Evolutionary conservation across 2,888 invertebrate genomes (phyloP).

Genomic region (Apamea monoglypha): DNA sequence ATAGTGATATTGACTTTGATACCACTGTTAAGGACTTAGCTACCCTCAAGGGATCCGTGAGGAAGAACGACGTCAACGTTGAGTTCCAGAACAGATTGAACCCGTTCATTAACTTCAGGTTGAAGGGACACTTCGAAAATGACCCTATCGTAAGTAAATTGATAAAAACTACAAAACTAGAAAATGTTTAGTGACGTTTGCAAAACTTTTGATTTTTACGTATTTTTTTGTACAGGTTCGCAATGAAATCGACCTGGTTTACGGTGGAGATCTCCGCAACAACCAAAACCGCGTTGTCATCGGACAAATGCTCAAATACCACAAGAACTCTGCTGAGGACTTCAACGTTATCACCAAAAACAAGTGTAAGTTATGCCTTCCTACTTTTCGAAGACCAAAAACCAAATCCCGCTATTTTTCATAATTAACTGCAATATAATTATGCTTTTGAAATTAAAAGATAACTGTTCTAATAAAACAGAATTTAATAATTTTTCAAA

Average conservation of each 20-base stretch:
- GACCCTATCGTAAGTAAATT: slow-evolving; percentile 79
- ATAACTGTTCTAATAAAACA: neutral
- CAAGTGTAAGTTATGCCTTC: slow-evolving; percentile 77
- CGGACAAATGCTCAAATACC: slow-evolving; percentile 82
- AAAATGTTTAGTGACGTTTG: neutral
- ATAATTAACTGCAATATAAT: neutral
- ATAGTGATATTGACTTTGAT: slow-evolving; percentile 84
- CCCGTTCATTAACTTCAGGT: slow-evolving; percentile 90
- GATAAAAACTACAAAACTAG: neutral
- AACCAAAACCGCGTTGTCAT: slow-evolving; percentile 89
- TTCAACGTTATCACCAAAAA: slow-evolving; percentile 89
- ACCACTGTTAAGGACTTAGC: slow-evolving; percentile 87
- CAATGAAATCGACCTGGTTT: slow-evolving; percentile 90
- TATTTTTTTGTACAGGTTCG: slow-evolving; percentile 71
- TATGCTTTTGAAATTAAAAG: neutral
- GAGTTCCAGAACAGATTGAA: slow-evolving; percentile 91
- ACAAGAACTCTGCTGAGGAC: slow-evolving; percentile 78
- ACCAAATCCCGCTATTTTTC: neutral
- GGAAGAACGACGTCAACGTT: slow-evolving; percentile 83
- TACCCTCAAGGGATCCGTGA: slow-evolving; percentile 85
- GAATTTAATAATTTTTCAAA: neutral
- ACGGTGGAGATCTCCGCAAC: slow-evolving; percentile 91
- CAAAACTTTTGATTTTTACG: neutral
- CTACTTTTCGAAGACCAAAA: neutral
- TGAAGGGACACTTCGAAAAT: slow-evolving; percentile 89